A percentile compares a stretch with the other conserved stretches of the same genome.
Evolutionary conservation across 1,140 invertebrate genomes (phyloP).

Genomic region (Tetramorium parvispinum): DNA sequence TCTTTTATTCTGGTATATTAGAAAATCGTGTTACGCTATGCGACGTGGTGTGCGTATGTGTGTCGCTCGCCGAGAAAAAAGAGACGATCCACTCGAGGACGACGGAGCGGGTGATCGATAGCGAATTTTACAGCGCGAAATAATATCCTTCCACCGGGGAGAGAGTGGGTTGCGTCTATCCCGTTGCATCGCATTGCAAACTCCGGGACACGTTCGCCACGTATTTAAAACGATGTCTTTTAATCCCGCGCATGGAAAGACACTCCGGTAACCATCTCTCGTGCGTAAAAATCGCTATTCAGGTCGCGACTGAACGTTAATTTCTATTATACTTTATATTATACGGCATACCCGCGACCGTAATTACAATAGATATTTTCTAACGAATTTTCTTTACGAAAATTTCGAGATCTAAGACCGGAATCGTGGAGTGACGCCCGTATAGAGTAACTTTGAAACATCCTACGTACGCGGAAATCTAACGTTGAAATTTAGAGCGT

Average conservation of each 20-base stretch:
- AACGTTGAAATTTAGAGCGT: background rate
- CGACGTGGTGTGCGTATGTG: background rate
- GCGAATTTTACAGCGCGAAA: conserved; percentile 41
- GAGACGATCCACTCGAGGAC: conserved; percentile 9
- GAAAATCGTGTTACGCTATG: background rate
- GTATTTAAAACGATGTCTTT: background rate
- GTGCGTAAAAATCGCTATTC: background rate
- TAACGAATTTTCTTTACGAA: background rate
- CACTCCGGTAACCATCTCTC: background rate
- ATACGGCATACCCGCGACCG: background rate
- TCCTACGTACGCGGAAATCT: background rate
- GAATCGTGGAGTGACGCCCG: background rate
- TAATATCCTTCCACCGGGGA: background rate
- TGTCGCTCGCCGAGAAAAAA: background rate
- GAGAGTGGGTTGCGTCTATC: too few species aligned
- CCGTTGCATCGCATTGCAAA: too few species aligned
- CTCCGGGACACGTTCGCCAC: background rate
- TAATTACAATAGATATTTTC: conserved; percentile 11
- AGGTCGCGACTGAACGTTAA: background rate
- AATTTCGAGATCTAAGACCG: background rate
- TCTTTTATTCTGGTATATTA: conserved; percentile 21
- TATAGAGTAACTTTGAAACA: background rate
- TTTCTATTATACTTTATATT: background rate
- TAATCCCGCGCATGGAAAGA: background rate
- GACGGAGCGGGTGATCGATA: conserved; percentile 32